Conservation (phyloP, 2,113 vertebrate genomes). For the Rhabdomys dilectus region DNA sequence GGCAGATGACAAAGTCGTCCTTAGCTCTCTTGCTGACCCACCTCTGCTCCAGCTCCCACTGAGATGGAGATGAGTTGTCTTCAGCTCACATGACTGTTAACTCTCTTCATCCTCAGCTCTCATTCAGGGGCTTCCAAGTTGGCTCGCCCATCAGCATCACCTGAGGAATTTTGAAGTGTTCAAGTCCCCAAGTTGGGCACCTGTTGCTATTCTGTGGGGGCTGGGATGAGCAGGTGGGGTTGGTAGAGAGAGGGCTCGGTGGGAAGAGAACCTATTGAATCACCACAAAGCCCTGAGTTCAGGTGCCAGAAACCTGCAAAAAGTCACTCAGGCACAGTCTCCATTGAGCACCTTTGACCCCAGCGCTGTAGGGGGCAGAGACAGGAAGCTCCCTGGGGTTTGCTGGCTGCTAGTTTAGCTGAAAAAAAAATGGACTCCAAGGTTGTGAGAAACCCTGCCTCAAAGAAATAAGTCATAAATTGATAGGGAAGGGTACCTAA, state of each 20-base stretch:
- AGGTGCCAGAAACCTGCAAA: neutral
- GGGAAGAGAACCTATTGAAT: neutral
- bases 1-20: neutral
- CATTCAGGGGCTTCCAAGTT: constrained; percentile 11
- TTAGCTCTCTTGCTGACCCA: neutral
- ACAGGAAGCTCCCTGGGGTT: neutral
- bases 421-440: neutral
- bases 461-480: neutral
- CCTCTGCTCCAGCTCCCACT: neutral
- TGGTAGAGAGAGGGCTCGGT: neutral
- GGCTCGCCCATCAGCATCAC: neutral
- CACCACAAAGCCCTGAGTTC: neutral
- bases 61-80: neutral
- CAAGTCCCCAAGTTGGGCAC: neutral
- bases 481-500: neutral
- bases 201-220: neutral
- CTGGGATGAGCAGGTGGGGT: neutral
- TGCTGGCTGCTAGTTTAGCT: neutral
- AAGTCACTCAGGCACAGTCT: neutral
- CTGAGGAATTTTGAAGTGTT: neutral
- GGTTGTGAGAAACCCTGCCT: neutral
- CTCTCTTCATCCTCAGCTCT: neutral
- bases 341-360: neutral
- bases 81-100: neutral
- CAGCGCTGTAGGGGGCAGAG: neutral